Percentiles rank a stretch among this genome's conserved stretches.
Evolutionary conservation across 1,140 invertebrate species (phyloP).

Genomic region (Bombus polaris): DNA sequence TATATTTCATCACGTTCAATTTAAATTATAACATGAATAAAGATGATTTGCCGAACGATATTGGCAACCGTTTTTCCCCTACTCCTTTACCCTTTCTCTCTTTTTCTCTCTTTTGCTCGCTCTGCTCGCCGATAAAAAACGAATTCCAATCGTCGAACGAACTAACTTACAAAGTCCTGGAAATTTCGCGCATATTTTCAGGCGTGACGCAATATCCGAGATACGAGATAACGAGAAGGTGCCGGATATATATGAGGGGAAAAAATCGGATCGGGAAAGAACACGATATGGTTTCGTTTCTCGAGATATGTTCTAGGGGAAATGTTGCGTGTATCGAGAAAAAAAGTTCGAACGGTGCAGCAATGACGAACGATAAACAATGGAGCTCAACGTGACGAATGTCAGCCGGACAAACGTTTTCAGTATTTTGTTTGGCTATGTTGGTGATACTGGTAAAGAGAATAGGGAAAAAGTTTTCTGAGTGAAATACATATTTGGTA

Average conservation of each 20-base stretch:
- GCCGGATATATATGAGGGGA: too few species aligned
- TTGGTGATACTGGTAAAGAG: not conserved
- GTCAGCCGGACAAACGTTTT: not conserved
- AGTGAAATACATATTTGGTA: not conserved
- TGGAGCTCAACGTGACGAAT: not conserved
- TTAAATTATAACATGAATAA: constrained; percentile 16
- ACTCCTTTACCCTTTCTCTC: not conserved
- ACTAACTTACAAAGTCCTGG: constrained; percentile 1
- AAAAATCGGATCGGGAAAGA: not conserved
- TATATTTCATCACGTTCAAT: not conserved
- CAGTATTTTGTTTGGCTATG: not conserved
- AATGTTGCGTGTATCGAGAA: constrained; percentile 2
- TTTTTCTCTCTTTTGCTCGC: not conserved
- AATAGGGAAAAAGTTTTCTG: not conserved
- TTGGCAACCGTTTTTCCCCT: not conserved
- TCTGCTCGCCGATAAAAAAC: constrained; percentile 13
- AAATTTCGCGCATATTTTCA: constrained; percentile 29
- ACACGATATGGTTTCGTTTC: not conserved
- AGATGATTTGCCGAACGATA: not conserved
- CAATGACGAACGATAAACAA: not conserved
- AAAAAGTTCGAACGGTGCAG: not conserved
- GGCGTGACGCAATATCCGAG: constrained; percentile 13
- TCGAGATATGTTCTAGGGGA: not conserved
- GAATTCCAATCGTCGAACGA: constrained; percentile 14
- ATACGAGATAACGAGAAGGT: constrained; percentile 3